A percentile compares a stretch with the other conserved stretches of the same genome.
These are phyloP conservation scores for Lateolabrax maculatus DNA, from an alignment of 2,797 vertebrate genomes.

Conservation along the genomic window DNA sequence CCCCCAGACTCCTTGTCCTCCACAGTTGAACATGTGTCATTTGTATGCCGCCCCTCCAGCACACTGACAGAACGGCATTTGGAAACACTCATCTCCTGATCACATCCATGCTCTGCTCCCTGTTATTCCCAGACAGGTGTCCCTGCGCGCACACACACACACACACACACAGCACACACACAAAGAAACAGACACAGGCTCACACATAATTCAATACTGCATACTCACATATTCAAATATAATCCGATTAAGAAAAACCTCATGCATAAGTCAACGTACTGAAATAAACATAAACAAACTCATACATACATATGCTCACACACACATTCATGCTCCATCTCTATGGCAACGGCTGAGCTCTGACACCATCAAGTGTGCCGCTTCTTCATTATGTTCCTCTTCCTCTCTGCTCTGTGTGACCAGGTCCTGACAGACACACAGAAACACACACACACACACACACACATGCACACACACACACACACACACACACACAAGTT, in stretches of 20 bases:
- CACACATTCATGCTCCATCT: not conserved
- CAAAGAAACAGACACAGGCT: not conserved
- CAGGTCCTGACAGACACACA: slow-evolving; percentile 12
- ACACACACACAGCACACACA: slow-evolving; percentile 13
- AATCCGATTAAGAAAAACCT: slow-evolving; percentile 31
- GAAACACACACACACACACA: slow-evolving; percentile 25
- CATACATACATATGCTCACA: slow-evolving; percentile 7
- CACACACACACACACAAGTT: slow-evolving; percentile 23
- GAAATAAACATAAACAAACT: slow-evolving; percentile 40
- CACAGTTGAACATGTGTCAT: slow-evolving; percentile 71
- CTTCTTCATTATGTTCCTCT: slow-evolving; percentile 30
- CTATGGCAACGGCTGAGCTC: slow-evolving; percentile 12
- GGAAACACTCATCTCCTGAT: slow-evolving; percentile 75
- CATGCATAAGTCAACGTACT: slow-evolving; percentile 21
- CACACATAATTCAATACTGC: slow-evolving; percentile 39
- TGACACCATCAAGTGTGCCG: slow-evolving; percentile 18
- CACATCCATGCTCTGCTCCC: slow-evolving; percentile 68
- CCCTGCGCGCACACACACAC: slow-evolving; percentile 20
- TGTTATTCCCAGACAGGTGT: slow-evolving; percentile 75
- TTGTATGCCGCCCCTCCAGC: slow-evolving; percentile 69
- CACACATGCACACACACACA: no score
- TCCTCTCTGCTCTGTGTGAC: not conserved
- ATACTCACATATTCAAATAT: slow-evolving; percentile 39
- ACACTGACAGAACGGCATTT: slow-evolving; percentile 71
- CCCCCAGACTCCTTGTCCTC: slow-evolving; percentile 73